Evolutionary conservation across 1,140 invertebrate species (phyloP), one percentile per base, ranked within the genome.

Genomic region (Gerris buenoi): DNA sequence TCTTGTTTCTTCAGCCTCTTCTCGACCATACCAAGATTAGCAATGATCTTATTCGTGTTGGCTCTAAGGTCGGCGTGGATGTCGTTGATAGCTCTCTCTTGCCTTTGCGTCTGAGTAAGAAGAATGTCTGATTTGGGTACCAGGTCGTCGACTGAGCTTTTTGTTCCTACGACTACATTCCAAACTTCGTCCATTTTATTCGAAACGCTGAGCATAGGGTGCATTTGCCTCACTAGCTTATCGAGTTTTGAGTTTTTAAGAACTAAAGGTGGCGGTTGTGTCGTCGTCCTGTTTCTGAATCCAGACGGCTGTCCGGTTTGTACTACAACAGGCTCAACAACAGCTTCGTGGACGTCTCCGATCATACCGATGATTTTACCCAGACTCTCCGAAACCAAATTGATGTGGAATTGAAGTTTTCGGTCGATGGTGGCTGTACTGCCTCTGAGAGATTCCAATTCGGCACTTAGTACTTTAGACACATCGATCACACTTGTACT

Each of bases 131-230:
- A 91, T 77, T 91, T 92, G 0, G 89, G 89, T 23, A 91, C 82
- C 58, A 92, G 79, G 73, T 90, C 84, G 74, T 92, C 89, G 3
- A 91, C 88, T 0, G 88, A 89, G 70, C 85, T 89, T 75, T 92
- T 92, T 1, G 89, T 91, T 1, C 89, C 89, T 2, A 91, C 88
- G 23, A 92, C 87, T 18, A 91, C 88, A 72, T 89, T 86, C 89
- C 89, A 92, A 2, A 92, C 88, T 78, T 92, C 87, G 71, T 92
- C 89, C 88, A 92, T 91, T 77, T 92, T 91, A 73, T 70, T 71
- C 0, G 88, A 89, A 0, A 91, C 88, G n/a, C 84, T 86, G 60
- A 90, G 83, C 76, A 91, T 88, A 0, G 90, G 89, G 68, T 85
- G 83, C 74, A 90, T 90, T 77, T 89, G 86, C 68, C 87, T 83